phyloP scores from a whole-genome alignment of 2,113 vertebrate species.

The Myotis brandtii region DNA sequence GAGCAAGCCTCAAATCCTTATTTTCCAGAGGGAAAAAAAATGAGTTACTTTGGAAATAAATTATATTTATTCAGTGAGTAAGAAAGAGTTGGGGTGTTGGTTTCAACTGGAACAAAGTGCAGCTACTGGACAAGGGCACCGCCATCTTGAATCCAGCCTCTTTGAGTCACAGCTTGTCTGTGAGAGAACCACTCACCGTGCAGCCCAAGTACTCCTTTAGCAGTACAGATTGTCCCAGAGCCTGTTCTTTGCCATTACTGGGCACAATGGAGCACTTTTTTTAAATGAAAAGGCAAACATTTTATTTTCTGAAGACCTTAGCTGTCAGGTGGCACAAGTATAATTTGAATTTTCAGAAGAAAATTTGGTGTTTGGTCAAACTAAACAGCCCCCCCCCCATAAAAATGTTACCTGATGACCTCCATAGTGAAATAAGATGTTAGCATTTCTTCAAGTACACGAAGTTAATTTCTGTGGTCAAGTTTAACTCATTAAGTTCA shows the following conservation, averaged over 20 bases:
- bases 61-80: background rate
- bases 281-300: background rate
- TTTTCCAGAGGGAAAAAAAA: constrained; percentile 22
- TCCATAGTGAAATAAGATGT: background rate
- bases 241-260: background rate
- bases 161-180: background rate
- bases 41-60: background rate
- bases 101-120: background rate
- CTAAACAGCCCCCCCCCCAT: background rate
- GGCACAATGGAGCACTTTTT: background rate
- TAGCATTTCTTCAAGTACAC: background rate
- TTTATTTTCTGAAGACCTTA: background rate
- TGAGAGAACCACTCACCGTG: background rate
- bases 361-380: background rate
- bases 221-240: background rate
- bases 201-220: background rate
- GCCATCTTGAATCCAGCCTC: background rate
- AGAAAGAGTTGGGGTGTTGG: background rate
- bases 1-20: background rate
- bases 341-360: constrained; percentile 50
- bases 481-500: constrained; percentile 61
- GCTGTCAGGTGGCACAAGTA: background rate
- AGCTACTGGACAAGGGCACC: background rate
- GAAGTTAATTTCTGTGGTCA: constrained; percentile 59
- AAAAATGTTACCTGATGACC: background rate